Base-by-base conservation (phyloP, 2,888 invertebrate species). In the Pinctada fucata region DNA sequence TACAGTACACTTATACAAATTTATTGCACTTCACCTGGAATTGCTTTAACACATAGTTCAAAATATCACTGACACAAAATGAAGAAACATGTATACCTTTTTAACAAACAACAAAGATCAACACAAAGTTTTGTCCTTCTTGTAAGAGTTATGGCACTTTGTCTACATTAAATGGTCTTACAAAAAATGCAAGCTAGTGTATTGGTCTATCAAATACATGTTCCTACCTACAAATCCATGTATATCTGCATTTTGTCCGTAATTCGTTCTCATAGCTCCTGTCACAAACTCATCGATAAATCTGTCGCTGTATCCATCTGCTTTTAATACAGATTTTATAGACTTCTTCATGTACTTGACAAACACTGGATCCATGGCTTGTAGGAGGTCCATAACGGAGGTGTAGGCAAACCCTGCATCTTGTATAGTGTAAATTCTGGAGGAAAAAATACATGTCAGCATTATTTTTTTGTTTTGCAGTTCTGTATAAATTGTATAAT, bases 361-460 rank as follows among this genome's bases (percentile, higher is more conserved):
- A 84, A 95, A 93, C 0, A 89, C 83, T 0, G 93, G 91, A 85
- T 93, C 93, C 93, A 95, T 94, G 13, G 94, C 93, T 49, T 88
- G 79, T 8, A 95, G 84, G 79, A 95, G 86, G n/a, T 93, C 93
- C 47, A 92, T 91, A 0, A 94, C 93, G 77, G 93, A 93, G 16
- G 92, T 91, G 88, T 93, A 95, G 3, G 93, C 91, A 83, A 92
- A 85, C 0, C 94, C 94, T 50, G 92, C 86, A 4, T 93, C 93
- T 83, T 95, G 95, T 31, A 94, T 87, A 6, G 91, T 84, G 86
- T 95, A 95, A 81, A 95, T 94, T 74, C 94, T 95, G 83, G 64
- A 93, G 93, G 77, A 89, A 72, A 64, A 67, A 52, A 51, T 47
- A 66, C 3, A 67, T 45, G 52, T 31, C 31, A 69, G 0, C 48